phyloP scores from a whole-genome alignment of 2,797 vertebrate genomes.

The Nyctibius grandis region DNA sequence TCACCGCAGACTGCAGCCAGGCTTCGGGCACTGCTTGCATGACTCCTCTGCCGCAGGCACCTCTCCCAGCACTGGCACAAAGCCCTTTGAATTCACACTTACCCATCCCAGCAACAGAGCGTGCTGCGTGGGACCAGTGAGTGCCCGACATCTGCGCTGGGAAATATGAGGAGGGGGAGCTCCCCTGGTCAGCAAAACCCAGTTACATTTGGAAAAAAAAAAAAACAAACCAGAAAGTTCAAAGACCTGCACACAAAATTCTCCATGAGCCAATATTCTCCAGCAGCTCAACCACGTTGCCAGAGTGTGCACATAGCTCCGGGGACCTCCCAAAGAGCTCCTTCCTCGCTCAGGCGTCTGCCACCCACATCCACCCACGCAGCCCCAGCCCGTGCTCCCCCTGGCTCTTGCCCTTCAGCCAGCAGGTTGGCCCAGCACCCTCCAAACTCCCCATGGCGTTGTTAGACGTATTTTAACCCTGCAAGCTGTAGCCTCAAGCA shows the following conservation, averaged over 20 bases:
- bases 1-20: background rate
- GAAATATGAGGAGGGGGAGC: background rate
- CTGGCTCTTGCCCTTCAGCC: background rate
- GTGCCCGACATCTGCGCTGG: rapidly evolving
- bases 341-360: rapidly evolving
- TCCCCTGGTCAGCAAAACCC: background rate
- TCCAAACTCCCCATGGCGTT: background rate
- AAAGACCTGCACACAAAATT: background rate
- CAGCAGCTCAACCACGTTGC: background rate
- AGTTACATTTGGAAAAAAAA: background rate
- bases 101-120: background rate
- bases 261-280: background rate
- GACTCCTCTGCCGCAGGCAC: rapidly evolving
- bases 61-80: background rate
- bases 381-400: too few relatives aligned
- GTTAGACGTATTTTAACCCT: background rate
- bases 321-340: background rate
- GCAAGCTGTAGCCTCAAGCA: background rate
- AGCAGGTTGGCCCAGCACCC: background rate
- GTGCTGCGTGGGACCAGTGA: rapidly evolving
- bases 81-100: background rate
- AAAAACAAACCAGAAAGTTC: rapidly evolving
- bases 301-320: background rate
- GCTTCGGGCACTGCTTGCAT: rapidly evolving
- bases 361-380: background rate